Base-by-base conservation (phyloP, 2,888 invertebrate genomes). In the Habroteleia sp. region DNA sequence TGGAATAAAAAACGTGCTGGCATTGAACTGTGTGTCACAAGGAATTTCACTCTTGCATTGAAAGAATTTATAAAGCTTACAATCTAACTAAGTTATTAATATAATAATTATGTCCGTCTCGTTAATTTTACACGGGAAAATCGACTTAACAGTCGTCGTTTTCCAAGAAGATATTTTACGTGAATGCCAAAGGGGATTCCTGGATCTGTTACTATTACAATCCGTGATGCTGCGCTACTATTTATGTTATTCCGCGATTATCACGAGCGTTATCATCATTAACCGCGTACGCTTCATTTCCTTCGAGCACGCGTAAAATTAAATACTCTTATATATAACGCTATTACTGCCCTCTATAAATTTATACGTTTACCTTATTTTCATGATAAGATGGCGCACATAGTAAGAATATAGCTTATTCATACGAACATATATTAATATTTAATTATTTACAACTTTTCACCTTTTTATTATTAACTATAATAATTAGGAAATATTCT, bases 231-330 rank as follows among this genome's bases (percentile, higher is more conserved):
- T 25, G 13, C 41, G 16, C 16, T 13, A 58, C 48, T 68, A 68
- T 68, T 68, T 68, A 68, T 58, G 68, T 68, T 68, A 46, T 29
- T 66, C 39, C 54, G 31, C 41, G 33, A 50, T 58, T 68, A 68
- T 68, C 42, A 39, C 50, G n/a, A 23, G 3, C 25, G 23, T 50
- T 68, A 68, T 60, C 50, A 29, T 58, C 42, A 35, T 68, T 68
- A 68, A 68, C 33, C 41, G 25, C 46, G 37, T 44, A 39, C 46
- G 25, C 16, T 29, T 11, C 37, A 16, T 46, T 23, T 50, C 50
- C 63, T 50, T 31, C 10, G 1, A 25, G 35, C 52, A 35, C 33
- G 52, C 65, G 17, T 35, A 5, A 42, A 65, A 65, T 44, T 65
- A 39, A 65, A 63, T 33, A 31, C 42, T 23, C 4, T 8, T 50